These are phyloP conservation scores for Trachythela sp. DNA, from an alignment of 64 coral and sea anemone genomes.

Conservation along the genomic window DNA sequence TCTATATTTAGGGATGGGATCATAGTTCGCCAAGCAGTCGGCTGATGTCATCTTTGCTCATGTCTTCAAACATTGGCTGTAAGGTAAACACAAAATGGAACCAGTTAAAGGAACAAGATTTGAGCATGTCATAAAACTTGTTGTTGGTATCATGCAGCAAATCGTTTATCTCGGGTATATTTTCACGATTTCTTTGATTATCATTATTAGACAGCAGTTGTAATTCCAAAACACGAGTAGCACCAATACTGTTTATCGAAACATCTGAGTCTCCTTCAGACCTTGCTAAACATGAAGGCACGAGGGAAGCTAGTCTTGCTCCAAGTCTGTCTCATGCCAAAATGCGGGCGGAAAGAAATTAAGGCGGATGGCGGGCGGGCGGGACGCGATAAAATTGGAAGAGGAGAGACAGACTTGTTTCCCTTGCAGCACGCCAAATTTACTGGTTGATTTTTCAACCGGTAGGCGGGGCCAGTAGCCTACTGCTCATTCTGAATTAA, in stretches of 20 bases:
- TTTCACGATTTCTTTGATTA: background rate
- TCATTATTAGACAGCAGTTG: background rate
- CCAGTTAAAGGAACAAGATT: slow-evolving; percentile 21
- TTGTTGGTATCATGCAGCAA: background rate
- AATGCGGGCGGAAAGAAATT: no score
- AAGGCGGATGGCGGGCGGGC: no score
- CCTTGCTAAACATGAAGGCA: background rate
- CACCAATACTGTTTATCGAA: background rate
- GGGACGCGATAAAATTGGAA: no score
- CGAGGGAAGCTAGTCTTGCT: no score
- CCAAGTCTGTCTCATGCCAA: no score
- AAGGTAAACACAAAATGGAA: slow-evolving; percentile 6
- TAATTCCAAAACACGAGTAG: background rate
- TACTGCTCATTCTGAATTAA: no score
- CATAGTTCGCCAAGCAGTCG: background rate
- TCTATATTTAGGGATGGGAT: background rate
- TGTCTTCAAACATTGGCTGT: background rate
- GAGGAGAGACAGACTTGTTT: no score
- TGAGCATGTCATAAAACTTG: background rate
- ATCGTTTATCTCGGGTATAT: background rate
- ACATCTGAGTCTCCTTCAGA: background rate
- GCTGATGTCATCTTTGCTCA: background rate
- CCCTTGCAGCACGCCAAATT: no score
- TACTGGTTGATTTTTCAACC: no score
- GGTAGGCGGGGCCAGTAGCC: no score